Percentiles rank a stretch among this genome's conserved stretches.
phyloP scores from a whole-genome alignment of 2,797 vertebrate genomes.

The Cichlasoma orientale region DNA sequence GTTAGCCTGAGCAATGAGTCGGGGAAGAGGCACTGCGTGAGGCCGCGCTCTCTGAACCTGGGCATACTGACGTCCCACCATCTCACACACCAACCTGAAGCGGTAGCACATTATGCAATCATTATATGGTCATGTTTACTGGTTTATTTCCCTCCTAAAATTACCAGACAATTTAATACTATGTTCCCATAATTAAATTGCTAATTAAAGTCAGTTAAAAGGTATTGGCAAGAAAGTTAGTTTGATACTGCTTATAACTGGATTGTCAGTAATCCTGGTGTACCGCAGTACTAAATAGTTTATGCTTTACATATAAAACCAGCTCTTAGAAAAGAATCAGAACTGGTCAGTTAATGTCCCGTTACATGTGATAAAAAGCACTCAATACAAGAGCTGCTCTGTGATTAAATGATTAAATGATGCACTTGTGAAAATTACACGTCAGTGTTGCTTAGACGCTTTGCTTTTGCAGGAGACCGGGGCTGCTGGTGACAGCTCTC shows the following conservation, averaged over 20 bases:
- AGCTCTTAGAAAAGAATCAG: background rate
- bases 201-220: background rate
- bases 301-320: background rate
- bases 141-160: background rate
- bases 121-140: background rate
- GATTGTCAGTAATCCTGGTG: background rate
- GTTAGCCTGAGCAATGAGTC: conserved; percentile 59
- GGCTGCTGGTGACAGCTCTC: conserved; percentile 14
- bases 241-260: background rate
- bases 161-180: background rate
- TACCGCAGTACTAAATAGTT: background rate
- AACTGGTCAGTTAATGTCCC: background rate
- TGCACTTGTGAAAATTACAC: background rate
- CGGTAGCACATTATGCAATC: conserved; percentile 47
- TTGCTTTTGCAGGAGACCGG: conserved; percentile 43
- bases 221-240: background rate
- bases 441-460: background rate
- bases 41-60: conserved; percentile 68
- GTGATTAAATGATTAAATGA: background rate
- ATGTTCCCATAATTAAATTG: background rate
- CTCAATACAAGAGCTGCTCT: background rate
- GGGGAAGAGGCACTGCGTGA: conserved; percentile 75
- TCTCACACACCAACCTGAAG: conserved; percentile 24
- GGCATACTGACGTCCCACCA: conserved; percentile 44
- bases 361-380: background rate